phyloP scores from a whole-genome alignment of 2,888 invertebrate genomes.

The Corbicula japonica region DNA sequence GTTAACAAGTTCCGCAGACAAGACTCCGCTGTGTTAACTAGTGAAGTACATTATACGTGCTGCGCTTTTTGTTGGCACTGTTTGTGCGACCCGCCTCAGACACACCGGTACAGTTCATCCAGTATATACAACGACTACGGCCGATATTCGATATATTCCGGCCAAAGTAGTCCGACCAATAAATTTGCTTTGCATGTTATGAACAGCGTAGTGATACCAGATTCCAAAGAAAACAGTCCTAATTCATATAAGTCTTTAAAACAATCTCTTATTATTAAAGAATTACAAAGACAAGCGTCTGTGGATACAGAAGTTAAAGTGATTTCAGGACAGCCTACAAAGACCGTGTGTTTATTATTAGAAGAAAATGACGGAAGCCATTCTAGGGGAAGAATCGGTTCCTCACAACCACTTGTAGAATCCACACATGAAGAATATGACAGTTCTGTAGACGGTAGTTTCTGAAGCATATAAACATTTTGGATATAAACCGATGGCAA shows the following conservation, averaged over 20 bases:
- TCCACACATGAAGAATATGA: no score
- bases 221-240: not conserved
- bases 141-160: not conserved
- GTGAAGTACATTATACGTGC: constrained; percentile 52
- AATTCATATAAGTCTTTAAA: not conserved
- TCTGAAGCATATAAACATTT: no score
- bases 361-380: no score
- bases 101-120: constrained; percentile 21
- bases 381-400: no score
- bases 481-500: no score
- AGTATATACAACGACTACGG: not conserved
- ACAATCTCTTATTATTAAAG: not conserved
- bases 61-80: constrained; percentile 68
- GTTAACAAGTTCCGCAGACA: not conserved
- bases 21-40: not conserved
- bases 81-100: constrained; percentile 67
- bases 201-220: not conserved
- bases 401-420: no score
- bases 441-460: no score
- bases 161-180: constrained; percentile 5
- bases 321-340: no score
- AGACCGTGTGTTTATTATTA: no score
- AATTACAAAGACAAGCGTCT: not conserved
- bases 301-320: constrained; percentile 7
- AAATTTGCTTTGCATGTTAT: not conserved